Evolutionary conservation across 2,888 invertebrate genomes (phyloP), one percentile per base, ranked within the genome.

Genomic region (Rhamphomyia laevipes): DNA sequence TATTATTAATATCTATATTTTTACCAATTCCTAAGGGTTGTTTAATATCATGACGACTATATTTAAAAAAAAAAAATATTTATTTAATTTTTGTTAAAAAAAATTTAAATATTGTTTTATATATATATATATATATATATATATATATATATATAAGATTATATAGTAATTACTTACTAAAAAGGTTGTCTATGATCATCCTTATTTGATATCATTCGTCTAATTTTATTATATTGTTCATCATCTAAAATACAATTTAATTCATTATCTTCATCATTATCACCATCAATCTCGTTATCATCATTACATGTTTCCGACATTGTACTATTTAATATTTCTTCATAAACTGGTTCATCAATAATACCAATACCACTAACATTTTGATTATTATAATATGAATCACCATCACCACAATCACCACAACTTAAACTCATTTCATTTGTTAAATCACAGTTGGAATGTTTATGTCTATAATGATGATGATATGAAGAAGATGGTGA

Each of bases 321-420:
- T 27, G 23, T 27, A 58, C 64, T 69, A 55, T 63, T 67, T 45
- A 66, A 57, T 45, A 68, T 68, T 54, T 68, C 68, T 55, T 68
- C 70, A 55, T 68, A 68, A 23, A 69, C 68, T 13, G 70, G 70
- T 15, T 70, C 68, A 44, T 57, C 61, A 53, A 59, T 63, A 46
- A 55, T 55, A 50, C 55, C 55, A 47, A 43, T 13, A 13, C 15
- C 15, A 45, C 18, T 30, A 31, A 9, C 1, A 30, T 13, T 23
- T 17, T n/a, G 15, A 33, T 45, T n/a, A 45, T 45, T 45, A 35
- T 37, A 45, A 21, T 45, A 37, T 15, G 45, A 42, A 42, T 15
- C 13, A n/a, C n/a, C 40, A 40, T 4, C 6, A 4, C 15, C 23
- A n/a, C 4, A 56, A 63, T 66, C 66, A 67, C 65, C 33, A 42